phyloP scores from a whole-genome alignment of 2,888 invertebrate genomes.

The Macrophya alboannulata region DNA sequence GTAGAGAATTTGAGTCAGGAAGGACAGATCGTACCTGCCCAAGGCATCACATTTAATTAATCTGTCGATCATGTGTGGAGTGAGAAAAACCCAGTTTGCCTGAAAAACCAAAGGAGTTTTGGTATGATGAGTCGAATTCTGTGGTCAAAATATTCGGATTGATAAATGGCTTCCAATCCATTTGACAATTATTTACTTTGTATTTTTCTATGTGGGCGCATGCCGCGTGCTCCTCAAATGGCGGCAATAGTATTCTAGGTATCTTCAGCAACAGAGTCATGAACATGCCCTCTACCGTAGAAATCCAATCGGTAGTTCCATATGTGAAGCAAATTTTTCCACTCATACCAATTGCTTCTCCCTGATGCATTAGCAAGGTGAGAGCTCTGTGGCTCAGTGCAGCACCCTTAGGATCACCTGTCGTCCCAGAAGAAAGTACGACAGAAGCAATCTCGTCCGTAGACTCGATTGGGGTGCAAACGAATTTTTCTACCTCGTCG shows the following conservation, averaged over 20 bases:
- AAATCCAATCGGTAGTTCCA: slow-evolving; percentile 71
- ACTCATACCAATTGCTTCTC: background rate
- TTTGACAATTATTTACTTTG: slow-evolving; percentile 64
- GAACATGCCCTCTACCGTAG: slow-evolving; percentile 65
- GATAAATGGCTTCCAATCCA: background rate
- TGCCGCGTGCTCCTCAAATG: slow-evolving; percentile 63
- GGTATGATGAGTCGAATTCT: background rate
- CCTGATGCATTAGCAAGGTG: background rate
- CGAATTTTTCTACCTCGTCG: slow-evolving; percentile 59
- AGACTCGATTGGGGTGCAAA: slow-evolving; percentile 57
- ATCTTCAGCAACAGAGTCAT: slow-evolving; percentile 52
- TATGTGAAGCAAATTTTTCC: slow-evolving; percentile 55
- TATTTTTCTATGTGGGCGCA: slow-evolving; percentile 62
- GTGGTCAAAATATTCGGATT: background rate
- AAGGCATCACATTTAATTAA: slow-evolving; percentile 60
- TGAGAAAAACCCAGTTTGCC: slow-evolving; percentile 66
- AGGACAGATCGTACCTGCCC: slow-evolving; percentile 63
- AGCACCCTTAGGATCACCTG: slow-evolving; percentile 73
- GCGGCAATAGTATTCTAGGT: slow-evolving; percentile 53
- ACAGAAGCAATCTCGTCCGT: slow-evolving; percentile 65
- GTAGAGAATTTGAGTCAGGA: slow-evolving; percentile 57
- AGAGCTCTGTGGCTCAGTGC: slow-evolving; percentile 66
- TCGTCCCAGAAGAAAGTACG: slow-evolving; percentile 75
- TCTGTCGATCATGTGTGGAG: slow-evolving; percentile 64
- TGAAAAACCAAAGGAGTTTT: slow-evolving; percentile 48